Percentiles rank a stretch among this genome's conserved stretches.
Conservation (phyloP, 2,113 vertebrate species). For the Protobothrops flavoviridis region DNA sequence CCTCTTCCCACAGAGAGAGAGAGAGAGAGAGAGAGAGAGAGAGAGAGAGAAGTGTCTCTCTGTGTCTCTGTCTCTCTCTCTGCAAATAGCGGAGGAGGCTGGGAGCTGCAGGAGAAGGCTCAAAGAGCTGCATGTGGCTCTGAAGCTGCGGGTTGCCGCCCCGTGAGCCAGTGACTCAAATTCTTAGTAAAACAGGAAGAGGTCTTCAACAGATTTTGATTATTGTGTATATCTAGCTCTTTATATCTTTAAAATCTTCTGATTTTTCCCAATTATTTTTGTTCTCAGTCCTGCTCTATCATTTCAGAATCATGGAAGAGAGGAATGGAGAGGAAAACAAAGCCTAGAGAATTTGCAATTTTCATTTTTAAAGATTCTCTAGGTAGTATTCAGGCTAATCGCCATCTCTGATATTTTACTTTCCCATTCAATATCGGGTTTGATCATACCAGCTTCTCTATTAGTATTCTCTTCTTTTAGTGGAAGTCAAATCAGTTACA, state of each 20-base stretch:
- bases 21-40: too few relatives aligned
- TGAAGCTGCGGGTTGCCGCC: too few relatives aligned
- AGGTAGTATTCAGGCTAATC: background rate
- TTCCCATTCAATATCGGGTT: background rate
- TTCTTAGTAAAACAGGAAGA: too few relatives aligned
- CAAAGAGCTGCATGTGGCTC: too few relatives aligned
- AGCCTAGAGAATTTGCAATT: background rate
- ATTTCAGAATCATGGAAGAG: too few relatives aligned
- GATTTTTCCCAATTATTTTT: background rate
- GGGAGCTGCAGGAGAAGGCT: too few relatives aligned
- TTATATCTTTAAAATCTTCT: background rate
- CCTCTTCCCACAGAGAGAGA: too few relatives aligned
- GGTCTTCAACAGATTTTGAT: too few relatives aligned
- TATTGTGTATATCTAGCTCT: background rate
- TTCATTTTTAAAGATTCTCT: background rate
- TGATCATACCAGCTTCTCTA: background rate
- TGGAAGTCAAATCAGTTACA: background rate
- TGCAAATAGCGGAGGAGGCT: too few relatives aligned
- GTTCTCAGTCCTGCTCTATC: background rate
- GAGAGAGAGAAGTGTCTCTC: too few relatives aligned
- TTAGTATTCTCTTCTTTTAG: background rate
- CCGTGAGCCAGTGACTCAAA: too few relatives aligned
- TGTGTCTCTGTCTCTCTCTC: too few relatives aligned
- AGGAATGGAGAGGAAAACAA: background rate
- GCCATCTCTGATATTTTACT: background rate